A percentile compares a stretch with the other conserved stretches of the same genome.
phyloP scores from a whole-genome alignment of 2,113 vertebrate genomes.

The Glareola pratincola region DNA sequence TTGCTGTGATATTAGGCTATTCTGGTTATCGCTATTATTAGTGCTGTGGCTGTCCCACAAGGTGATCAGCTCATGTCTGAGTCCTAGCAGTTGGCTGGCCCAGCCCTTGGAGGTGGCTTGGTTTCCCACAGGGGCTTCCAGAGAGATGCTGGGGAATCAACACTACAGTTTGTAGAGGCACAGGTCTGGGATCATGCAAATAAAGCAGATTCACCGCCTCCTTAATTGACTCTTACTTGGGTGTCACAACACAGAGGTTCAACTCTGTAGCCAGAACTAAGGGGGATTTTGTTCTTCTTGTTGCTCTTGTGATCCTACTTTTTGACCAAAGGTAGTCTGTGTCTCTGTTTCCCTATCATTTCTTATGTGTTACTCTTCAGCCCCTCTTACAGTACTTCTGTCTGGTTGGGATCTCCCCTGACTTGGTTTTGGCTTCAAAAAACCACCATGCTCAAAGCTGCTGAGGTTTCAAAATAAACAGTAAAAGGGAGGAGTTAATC shows the following conservation, averaged over 20 bases:
- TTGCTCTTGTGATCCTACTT: not conserved
- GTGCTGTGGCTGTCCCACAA: not conserved
- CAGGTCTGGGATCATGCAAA: not conserved
- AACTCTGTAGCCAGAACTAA: not conserved
- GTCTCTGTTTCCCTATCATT: not conserved
- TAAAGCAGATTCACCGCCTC: not conserved
- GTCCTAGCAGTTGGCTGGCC: not conserved
- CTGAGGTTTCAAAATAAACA: not conserved
- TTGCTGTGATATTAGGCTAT: not conserved
- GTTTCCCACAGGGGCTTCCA: not conserved
- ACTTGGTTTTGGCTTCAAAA: not conserved
- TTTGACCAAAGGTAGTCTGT: not conserved
- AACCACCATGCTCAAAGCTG: not conserved
- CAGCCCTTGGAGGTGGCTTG: not conserved
- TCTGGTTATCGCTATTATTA: not conserved
- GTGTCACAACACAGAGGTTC: not conserved
- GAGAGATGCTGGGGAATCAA: not conserved
- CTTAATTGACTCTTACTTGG: not conserved
- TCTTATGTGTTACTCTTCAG: not conserved
- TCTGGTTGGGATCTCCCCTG: not conserved
- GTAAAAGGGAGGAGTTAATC: not conserved
- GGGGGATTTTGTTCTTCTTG: not conserved
- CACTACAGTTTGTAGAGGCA: not conserved
- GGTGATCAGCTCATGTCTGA: not conserved
- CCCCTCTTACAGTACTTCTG: not conserved